Conservation (phyloP, 2,888 invertebrate genomes). For the Hoplodrina ambigua region DNA sequence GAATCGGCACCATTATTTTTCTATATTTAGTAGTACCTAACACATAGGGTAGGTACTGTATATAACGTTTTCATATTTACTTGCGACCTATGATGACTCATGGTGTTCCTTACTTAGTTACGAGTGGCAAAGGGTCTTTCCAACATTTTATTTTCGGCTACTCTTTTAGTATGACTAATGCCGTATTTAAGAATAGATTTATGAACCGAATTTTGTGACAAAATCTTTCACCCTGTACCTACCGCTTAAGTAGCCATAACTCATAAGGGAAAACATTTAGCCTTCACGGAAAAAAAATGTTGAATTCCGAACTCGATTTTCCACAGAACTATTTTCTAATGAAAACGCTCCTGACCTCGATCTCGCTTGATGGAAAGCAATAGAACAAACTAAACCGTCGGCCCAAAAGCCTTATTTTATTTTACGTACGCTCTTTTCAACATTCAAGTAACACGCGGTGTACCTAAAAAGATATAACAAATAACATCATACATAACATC, state of each 20-base stretch:
- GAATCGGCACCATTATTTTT: too few species aligned
- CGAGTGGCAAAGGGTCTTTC: too few species aligned
- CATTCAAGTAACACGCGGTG: too few species aligned
- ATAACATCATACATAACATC: too few species aligned
- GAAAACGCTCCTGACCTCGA: slow-evolving; percentile 29
- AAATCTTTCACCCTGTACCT: not conserved
- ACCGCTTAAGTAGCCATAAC: not conserved
- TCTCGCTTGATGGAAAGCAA: not conserved
- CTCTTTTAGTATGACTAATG: not conserved
- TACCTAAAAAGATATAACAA: too few species aligned
- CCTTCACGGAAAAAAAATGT: slow-evolving; percentile 1
- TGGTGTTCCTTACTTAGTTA: not conserved
- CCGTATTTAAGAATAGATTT: not conserved
- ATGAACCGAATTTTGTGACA: not conserved
- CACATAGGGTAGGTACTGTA: not conserved
- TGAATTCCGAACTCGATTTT: not conserved
- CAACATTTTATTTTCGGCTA: not conserved
- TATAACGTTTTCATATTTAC: not conserved
- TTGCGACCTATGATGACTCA: slow-evolving; percentile 28
- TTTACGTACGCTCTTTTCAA: not conserved
- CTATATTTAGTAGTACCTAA: not conserved
- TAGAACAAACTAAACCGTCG: not conserved
- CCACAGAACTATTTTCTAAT: slow-evolving; percentile 4
- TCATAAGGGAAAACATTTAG: slow-evolving; percentile 1
- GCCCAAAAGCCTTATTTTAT: not conserved